Percentiles rank a stretch among this genome's conserved stretches.
phyloP scores from a whole-genome alignment of 2,888 invertebrate species.

The Limnephilus marmoratus region DNA sequence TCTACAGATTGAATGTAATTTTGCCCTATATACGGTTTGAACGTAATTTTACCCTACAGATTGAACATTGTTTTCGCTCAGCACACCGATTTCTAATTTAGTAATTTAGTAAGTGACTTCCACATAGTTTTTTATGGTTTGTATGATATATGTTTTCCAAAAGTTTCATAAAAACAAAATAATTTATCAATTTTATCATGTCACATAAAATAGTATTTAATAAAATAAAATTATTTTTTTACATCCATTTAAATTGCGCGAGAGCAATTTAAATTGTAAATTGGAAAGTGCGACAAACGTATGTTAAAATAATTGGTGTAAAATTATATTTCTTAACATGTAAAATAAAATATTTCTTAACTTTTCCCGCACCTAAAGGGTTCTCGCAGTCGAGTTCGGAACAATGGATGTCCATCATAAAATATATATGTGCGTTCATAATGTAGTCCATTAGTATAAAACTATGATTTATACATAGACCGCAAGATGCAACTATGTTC shows the following conservation, averaged over 20 bases:
- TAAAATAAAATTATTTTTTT: too few species aligned
- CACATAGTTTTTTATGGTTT: background rate
- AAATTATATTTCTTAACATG: background rate
- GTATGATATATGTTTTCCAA: background rate
- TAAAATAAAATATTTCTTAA: background rate
- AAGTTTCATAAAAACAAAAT: too few species aligned
- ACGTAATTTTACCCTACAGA: too few species aligned
- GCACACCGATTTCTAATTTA: background rate
- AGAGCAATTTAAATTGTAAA: background rate
- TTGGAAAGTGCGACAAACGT: background rate
- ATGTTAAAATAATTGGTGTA: background rate
- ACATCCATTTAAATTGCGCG: background rate
- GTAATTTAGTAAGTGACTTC: too few species aligned
- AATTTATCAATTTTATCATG: background rate
- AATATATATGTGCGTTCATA: slow-evolving; percentile 45
- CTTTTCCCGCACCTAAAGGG: slow-evolving; percentile 21
- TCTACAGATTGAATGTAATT: too few species aligned
- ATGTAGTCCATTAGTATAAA: slow-evolving; percentile 54
- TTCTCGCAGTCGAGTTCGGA: slow-evolving; percentile 27
- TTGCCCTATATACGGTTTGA: too few species aligned
- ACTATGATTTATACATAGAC: slow-evolving; percentile 52
- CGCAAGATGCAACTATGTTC: slow-evolving; percentile 55
- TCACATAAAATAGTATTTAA: too few species aligned
- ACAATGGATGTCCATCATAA: slow-evolving; percentile 50
- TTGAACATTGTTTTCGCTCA: background rate